phyloP scores from a whole-genome alignment of 2,113 vertebrate species.

The Colius striatus region DNA sequence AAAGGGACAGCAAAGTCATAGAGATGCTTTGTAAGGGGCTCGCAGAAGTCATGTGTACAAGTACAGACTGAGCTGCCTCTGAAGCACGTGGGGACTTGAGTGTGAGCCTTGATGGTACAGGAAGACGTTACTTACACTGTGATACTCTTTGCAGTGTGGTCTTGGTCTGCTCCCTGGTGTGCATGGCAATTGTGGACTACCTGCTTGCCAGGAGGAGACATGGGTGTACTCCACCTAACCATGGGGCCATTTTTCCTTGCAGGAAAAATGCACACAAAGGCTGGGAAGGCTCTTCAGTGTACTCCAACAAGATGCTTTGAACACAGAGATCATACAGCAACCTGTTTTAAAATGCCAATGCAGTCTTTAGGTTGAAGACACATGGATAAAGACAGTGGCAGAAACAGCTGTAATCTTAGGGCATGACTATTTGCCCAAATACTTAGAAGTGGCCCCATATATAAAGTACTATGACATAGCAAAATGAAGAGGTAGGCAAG shows the following conservation, averaged over 20 bases:
- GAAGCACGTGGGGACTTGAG: not conserved
- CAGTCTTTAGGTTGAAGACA: not conserved
- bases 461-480: not conserved
- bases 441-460: not conserved
- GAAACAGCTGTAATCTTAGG: not conserved
- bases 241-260: not conserved
- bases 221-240: not conserved
- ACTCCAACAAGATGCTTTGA: not conserved
- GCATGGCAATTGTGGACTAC: not conserved
- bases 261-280: not conserved
- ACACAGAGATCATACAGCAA: not conserved
- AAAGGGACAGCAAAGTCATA: not conserved
- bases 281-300: not conserved
- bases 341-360: not conserved
- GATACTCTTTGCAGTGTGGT: not conserved
- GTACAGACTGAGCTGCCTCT: not conserved
- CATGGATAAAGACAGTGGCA: not conserved
- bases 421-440: not conserved
- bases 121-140: not conserved
- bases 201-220: not conserved
- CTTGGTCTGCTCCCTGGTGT: not conserved
- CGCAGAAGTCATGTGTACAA: not conserved
- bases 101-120: not conserved
- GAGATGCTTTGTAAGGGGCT: not conserved
- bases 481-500: not conserved